Base-by-base conservation (phyloP, 2,797 vertebrate genomes). In the Pelodytes ibericus region DNA sequence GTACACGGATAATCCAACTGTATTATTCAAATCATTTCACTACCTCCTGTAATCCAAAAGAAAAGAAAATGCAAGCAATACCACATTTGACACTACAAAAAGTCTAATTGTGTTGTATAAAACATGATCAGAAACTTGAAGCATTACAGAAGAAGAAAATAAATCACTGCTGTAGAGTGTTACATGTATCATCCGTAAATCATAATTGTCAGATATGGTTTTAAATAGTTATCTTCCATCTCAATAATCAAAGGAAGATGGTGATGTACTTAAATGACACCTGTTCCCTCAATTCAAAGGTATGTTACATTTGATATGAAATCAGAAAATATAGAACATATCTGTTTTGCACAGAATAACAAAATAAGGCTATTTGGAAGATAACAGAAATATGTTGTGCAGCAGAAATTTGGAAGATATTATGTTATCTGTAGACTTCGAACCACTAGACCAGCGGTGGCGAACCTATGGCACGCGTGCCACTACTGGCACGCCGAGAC, bases 171-270 rank as follows among this genome's bases (percentile, higher is more conserved):
- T 24, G 20, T 5, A 7, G 49, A 53, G 7, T 53, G 20, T 53
- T 53, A 53, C 49, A 24, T n/a, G 24, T 53, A 11, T 25, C 2
- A 22, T 20, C 49, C 2, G 49, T 9, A 11, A 24, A 22, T 6
- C 24, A 53, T 53, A 6, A 22, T 25, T 53, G 20, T 53, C 49
- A 53, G 49, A 53, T 53, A 22, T 25, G 7, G 20, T 24, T 53
- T 24, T 13, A 22, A 53, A 53, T 53, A 24, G 49, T 53, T 1
- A 11, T 53, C 49, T 53, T 7, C 49, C 6, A 53, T 53, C 49
- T 53, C n/a, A 53, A 53, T 24, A 53, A 53, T 53, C n/a, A 53
- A 53, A 22, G 49, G 7, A 53, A 39, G 41, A 53, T 53, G n/a
- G 22, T 53, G 24, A 53, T 53, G 49, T 53, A 53, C 20, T 2